Evolutionary conservation across 2,888 invertebrate species (phyloP).

Genomic region (Lepidocyrtoides sp.): DNA sequence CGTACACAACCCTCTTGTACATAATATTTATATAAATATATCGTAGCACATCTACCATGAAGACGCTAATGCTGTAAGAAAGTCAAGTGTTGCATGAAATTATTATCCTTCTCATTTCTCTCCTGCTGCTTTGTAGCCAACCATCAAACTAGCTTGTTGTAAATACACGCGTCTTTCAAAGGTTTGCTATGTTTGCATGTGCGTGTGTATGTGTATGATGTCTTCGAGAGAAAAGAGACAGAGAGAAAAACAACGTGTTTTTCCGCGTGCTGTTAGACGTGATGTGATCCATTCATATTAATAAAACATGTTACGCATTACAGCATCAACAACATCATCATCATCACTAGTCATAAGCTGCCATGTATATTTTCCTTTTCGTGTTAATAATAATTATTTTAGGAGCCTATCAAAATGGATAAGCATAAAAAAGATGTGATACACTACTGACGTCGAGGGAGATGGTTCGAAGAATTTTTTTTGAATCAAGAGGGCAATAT

Average conservation of each 20-base stretch:
- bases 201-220: not conserved
- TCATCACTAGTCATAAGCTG: not conserved
- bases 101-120: slow-evolving; percentile 67
- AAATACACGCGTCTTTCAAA: not conserved
- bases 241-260: no score
- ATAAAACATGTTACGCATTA: slow-evolving; percentile 20
- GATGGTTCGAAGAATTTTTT: no score
- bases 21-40: no score
- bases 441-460: no score
- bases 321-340: not conserved
- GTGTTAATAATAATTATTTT: slow-evolving; percentile 8
- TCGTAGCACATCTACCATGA: not conserved
- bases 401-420: no score
- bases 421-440: no score
- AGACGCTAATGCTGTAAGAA: slow-evolving; percentile 13
- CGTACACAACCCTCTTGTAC: no score
- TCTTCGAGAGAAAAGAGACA: not conserved
- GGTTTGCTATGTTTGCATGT: no score
- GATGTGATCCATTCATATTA: slow-evolving; percentile 12
- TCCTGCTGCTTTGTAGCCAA: not conserved
- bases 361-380: no score
- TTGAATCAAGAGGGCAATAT: not conserved
- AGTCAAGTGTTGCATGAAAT: slow-evolving; percentile 75
- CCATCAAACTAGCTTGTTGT: no score
- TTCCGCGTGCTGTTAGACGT: not conserved